Percentiles rank a stretch among this genome's conserved stretches.
phyloP scores from a whole-genome alignment of 2,113 vertebrate genomes.

The Leptobrachium leishanense region DNA sequence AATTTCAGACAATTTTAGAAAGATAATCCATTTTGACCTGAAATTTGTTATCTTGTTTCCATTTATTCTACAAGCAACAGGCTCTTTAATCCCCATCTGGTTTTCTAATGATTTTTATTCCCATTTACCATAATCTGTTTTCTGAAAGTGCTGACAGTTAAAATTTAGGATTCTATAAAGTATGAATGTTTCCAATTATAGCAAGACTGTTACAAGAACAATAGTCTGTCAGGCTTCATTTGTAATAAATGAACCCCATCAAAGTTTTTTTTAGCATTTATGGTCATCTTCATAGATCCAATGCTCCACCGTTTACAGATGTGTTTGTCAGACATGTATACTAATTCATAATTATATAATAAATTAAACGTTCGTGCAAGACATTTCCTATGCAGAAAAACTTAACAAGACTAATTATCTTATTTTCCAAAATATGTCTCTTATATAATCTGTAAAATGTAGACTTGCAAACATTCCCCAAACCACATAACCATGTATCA shows the following conservation, averaged over 20 bases:
- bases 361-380: conserved; percentile 22
- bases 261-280: conserved; percentile 32
- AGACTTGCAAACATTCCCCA: conserved; percentile 4
- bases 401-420: not conserved
- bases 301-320: conserved; percentile 32
- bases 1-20: too few species aligned
- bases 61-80: too few species aligned
- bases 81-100: not conserved
- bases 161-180: conserved; percentile 9
- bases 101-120: not conserved
- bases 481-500: not conserved
- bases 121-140: not conserved
- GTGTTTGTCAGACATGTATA: conserved; percentile 20
- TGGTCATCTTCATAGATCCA: conserved; percentile 14
- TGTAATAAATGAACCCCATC: conserved; percentile 25
- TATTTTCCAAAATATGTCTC: not conserved
- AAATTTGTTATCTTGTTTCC: too few species aligned
- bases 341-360: conserved; percentile 24
- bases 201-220: not conserved
- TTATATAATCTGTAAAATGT: conserved; percentile 5
- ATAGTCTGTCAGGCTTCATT: conserved; percentile 32
- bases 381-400: conserved; percentile 20
- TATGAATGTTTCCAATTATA: conserved; percentile 41
- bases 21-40: too few species aligned
- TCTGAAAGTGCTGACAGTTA: conserved; percentile 14